Evolutionary conservation across 1,140 invertebrate genomes (phyloP).

Genomic region (Ceratina calcarata): DNA sequence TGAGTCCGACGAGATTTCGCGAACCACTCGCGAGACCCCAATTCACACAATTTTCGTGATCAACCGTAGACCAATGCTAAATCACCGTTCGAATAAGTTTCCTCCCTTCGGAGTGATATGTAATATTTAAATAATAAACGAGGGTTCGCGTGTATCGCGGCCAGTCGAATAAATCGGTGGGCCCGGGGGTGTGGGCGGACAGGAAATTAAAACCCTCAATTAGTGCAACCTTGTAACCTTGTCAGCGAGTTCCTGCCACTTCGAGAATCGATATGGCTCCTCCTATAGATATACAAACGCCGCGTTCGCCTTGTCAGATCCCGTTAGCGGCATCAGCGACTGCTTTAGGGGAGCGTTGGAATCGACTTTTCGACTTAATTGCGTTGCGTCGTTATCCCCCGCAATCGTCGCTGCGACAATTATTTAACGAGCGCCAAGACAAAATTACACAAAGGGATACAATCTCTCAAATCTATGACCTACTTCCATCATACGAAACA

Average conservation of each 20-base stretch:
- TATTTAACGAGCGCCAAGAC: constrained; percentile 28
- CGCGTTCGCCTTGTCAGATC: constrained; percentile 50
- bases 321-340: constrained; percentile 29
- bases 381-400: constrained; percentile 54
- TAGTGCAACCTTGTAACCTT: constrained; percentile 70
- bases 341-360: background rate
- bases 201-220: constrained; percentile 70
- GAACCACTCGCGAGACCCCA: background rate
- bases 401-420: constrained; percentile 52
- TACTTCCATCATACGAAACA: too few species aligned
- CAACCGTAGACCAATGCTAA: background rate
- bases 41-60: background rate
- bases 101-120: too few species aligned
- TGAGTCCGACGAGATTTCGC: background rate
- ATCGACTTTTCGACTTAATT: constrained; percentile 57
- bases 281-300: constrained; percentile 42
- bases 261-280: constrained; percentile 60
- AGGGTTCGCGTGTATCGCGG: constrained; percentile 23
- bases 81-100: too few species aligned
- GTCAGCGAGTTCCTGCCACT: constrained; percentile 64
- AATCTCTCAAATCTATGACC: too few species aligned
- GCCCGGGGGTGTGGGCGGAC: constrained; percentile 39
- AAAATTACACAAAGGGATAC: background rate
- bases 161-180: constrained; percentile 48
- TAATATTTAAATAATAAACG: background rate